Evolutionary conservation across 2,888 invertebrate species (phyloP), one percentile per base, ranked within the genome.

Genomic region (Drosophila barbarae): DNA sequence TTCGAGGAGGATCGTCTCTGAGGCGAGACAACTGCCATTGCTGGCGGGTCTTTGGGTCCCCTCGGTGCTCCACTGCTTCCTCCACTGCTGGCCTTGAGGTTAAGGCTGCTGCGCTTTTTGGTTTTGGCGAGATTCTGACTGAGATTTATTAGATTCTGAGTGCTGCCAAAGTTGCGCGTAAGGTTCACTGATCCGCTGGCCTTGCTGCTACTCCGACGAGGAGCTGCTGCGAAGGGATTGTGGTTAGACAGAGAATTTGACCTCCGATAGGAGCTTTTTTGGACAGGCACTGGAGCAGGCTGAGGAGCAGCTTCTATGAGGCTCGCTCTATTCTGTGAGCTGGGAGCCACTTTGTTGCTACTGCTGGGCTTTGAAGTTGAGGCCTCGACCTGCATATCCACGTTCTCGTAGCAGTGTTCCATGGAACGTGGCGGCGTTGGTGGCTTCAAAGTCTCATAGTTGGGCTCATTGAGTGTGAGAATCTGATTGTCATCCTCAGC

Each of bases 61-160:
- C 86, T 87, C 18, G 78, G 68, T 8, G 51, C 49, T 12, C 30
- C 59, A 32, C 30, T 44, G 10, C 69, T 84, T 13, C 46, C 46
- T 12, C 46, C 46, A 46, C 18, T 18, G 41, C 56, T 77, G 9
- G 86, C 80, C 74, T 90, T 89, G 3, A 89, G 72, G 71, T 90
- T 89, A 21, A 89, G 83, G 72, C 89, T 89, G 67, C 88, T 89
- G 68, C 89, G 88, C 64, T 89, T 89, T 56, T 89, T 89, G 15
- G 89, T 85, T 71, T 88, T 90, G 35, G 87, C 81, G 71, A 89
- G 79, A 68, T 89, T 88, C 61, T 89, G 88, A 75, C 87, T 89
- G 32, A 84, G 80, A 63, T 87, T 88, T 50, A 89, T 87, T 34
- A 90, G 76, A 64, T 90, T 90, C 54, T 90, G 90, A 9, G 90